Evolutionary conservation across 2,888 invertebrate species (phyloP).

Genomic region (Peribatodes rhomboidaria): DNA sequence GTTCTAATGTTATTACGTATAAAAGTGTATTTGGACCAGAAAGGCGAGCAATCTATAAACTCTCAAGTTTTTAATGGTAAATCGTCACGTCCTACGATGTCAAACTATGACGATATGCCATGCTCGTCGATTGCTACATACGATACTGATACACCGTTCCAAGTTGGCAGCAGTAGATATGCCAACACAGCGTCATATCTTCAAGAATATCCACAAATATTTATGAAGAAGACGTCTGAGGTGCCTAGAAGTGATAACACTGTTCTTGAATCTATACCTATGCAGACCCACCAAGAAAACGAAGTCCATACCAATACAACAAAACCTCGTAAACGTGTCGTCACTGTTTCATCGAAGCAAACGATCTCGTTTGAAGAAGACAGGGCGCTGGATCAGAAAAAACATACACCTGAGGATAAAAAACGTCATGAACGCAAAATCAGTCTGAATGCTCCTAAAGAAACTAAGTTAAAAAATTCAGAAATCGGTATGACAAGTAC

Average conservation of each 20-base stretch:
- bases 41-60: constrained; percentile 53
- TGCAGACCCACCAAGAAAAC: constrained; percentile 40
- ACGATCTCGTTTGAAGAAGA: constrained; percentile 25
- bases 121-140: constrained; percentile 56
- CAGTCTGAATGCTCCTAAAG: constrained; percentile 1
- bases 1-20: constrained; percentile 75
- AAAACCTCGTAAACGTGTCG: constrained; percentile 36
- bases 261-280: constrained; percentile 36
- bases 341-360: constrained; percentile 39
- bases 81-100: constrained; percentile 38
- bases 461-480: background rate
- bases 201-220: constrained; percentile 77
- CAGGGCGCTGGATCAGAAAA: constrained; percentile 28
- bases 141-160: constrained; percentile 66
- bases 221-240: constrained; percentile 69
- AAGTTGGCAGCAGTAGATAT: constrained; percentile 64
- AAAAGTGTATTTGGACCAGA: constrained; percentile 63
- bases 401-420: constrained; percentile 27
- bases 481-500: background rate
- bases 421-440: constrained; percentile 23
- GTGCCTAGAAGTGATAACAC: constrained; percentile 43
- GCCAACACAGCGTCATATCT: constrained; percentile 69
- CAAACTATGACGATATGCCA: constrained; percentile 47
- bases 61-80: constrained; percentile 47
- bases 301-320: constrained; percentile 35